Percentiles rank a stretch among this genome's conserved stretches.
These are phyloP conservation scores for Momotus momota DNA, from an alignment of 2,797 vertebrate species.

Conservation along the genomic window DNA sequence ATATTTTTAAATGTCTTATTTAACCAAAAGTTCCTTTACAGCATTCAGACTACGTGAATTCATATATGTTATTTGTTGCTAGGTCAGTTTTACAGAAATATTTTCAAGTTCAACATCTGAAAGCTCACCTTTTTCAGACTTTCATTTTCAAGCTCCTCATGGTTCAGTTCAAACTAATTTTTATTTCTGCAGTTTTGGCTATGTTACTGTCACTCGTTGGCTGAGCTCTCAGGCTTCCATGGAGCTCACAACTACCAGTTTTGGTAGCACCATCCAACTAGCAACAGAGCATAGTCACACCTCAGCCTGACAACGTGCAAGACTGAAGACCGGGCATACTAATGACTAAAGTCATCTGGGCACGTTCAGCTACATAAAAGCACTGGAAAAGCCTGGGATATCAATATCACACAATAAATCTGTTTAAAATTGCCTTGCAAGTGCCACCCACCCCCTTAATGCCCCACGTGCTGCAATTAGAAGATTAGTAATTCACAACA, in stretches of 20 bases:
- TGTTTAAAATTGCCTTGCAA: background rate
- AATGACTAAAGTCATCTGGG: background rate
- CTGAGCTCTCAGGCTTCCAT: background rate
- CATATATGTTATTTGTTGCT: background rate
- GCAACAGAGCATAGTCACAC: background rate
- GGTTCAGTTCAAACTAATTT: constrained; percentile 20
- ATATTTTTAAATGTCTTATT: background rate
- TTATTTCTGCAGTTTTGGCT: constrained; percentile 48
- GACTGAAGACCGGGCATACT: background rate
- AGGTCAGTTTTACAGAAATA: constrained; percentile 2
- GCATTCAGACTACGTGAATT: background rate
- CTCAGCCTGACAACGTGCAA: background rate
- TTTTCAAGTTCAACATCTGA: background rate
- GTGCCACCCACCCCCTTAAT: background rate
- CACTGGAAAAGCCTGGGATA: background rate
- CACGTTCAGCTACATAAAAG: background rate
- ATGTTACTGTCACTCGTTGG: constrained; percentile 10
- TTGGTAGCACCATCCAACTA: constrained; percentile 29
- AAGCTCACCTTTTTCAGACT: background rate
- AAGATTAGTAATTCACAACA: background rate
- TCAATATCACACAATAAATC: background rate
- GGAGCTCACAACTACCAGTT: background rate
- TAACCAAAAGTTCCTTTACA: background rate
- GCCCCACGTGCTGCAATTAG: background rate
- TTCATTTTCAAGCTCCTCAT: constrained; percentile 14